Evolutionary conservation across 2,113 vertebrate genomes (phyloP).

Genomic region (Pachycephala philippinensis): DNA sequence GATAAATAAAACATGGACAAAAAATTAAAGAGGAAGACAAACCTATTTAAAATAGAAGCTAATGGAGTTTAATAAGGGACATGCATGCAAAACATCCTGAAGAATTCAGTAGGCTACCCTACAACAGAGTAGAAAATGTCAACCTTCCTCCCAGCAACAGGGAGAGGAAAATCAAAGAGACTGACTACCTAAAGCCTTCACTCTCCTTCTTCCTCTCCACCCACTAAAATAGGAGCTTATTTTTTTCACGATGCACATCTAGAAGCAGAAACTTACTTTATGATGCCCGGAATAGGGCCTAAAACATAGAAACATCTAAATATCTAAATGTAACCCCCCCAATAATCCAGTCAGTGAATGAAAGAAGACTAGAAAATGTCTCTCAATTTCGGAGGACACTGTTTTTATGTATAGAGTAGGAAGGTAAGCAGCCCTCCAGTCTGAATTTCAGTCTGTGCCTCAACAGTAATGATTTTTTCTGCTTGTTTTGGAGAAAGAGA

Average conservation of each 20-base stretch:
- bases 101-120: neutral
- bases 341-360: neutral
- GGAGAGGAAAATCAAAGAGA: neutral
- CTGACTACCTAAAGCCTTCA: neutral
- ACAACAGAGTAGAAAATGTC: neutral
- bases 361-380: conserved; percentile 3
- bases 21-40: neutral
- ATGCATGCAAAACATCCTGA: neutral
- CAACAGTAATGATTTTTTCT: neutral
- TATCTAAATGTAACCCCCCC: neutral
- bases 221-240: neutral
- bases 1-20: neutral
- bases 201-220: neutral
- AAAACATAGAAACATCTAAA: conserved; percentile 16
- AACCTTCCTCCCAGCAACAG: neutral
- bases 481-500: neutral
- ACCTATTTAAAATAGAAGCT: neutral
- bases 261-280: neutral
- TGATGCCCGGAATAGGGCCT: neutral
- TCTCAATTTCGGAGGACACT: neutral
- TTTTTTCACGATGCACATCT: neutral
- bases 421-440: neutral
- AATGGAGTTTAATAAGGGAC: neutral
- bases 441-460: conserved; percentile 31
- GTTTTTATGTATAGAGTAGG: neutral